Percentiles rank a stretch among this genome's conserved stretches.
phyloP scores from a whole-genome alignment of 2,888 invertebrate genomes.

The Argyresthia albistria region DNA sequence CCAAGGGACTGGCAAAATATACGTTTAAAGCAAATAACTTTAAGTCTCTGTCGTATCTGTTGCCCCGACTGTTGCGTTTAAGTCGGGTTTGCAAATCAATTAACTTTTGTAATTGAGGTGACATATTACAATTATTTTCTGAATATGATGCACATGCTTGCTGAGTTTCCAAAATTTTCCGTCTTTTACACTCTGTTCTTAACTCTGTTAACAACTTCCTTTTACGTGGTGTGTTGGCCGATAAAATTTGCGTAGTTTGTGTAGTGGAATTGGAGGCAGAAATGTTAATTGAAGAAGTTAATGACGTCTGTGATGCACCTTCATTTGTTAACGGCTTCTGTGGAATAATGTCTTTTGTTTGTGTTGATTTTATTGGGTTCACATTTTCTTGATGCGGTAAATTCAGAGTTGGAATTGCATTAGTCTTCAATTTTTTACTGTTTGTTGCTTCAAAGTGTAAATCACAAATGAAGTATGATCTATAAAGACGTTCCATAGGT shows the following conservation, averaged over 20 bases:
- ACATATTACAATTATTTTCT: not conserved
- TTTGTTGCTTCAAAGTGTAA: not conserved
- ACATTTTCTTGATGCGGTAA: not conserved
- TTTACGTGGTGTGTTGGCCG: not conserved
- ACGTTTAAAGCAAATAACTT: constrained; percentile 9
- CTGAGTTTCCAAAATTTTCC: not conserved
- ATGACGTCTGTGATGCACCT: not conserved
- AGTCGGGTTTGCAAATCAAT: not conserved
- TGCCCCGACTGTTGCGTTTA: not conserved
- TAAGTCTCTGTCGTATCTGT: constrained; percentile 6
- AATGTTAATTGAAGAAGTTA: not conserved
- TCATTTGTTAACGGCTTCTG: not conserved
- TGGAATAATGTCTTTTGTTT: not conserved
- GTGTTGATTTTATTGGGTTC: not conserved
- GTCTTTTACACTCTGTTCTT: not conserved
- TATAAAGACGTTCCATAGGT: not conserved
- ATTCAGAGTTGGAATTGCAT: not conserved
- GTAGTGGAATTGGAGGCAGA: not conserved
- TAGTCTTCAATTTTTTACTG: not conserved
- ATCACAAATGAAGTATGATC: no score
- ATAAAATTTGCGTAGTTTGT: not conserved
- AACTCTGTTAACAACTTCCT: not conserved
- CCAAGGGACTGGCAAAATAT: constrained; percentile 9
- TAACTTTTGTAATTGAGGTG: not conserved
- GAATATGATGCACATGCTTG: not conserved